These are phyloP conservation scores for Peromyscus nudipes DNA, from an alignment of 2,797 vertebrate genomes.

Conservation along the genomic window DNA sequence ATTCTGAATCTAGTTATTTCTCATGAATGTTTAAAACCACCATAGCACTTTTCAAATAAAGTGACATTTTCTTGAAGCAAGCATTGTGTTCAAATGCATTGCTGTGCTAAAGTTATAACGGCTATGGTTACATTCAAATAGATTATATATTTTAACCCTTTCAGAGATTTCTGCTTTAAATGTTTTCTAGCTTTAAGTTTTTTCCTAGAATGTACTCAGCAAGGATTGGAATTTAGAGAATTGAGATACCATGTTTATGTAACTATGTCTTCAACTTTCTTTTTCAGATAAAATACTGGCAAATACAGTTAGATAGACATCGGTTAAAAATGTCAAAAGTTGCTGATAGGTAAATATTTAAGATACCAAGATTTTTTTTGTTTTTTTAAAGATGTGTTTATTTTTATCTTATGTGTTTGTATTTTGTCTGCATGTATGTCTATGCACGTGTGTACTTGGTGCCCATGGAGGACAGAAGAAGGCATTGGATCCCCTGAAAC, in stretches of 20 bases:
- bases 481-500: background rate
- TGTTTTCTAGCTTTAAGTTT: background rate
- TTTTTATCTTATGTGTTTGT: background rate
- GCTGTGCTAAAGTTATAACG: background rate
- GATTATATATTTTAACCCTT: background rate
- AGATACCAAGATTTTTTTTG: background rate
- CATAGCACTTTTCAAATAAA: conserved; percentile 6
- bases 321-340: conserved; percentile 99
- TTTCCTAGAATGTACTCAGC: background rate
- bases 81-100: background rate
- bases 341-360: conserved; percentile 94
- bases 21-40: background rate
- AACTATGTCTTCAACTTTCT: conserved; percentile 76
- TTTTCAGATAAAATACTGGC: conserved; percentile 98
- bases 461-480: background rate
- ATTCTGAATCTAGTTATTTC: conserved; percentile 31
- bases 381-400: background rate
- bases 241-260: background rate
- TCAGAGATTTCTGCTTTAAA: background rate
- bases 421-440: background rate
- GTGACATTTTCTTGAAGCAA: conserved; percentile 15
- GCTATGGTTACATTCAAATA: background rate
- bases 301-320: conserved; percentile 98
- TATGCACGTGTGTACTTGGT: background rate
- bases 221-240: conserved; percentile 31